Base-by-base conservation (phyloP, 2,888 invertebrate genomes). In the Hirtodrosophila cameraria region DNA sequence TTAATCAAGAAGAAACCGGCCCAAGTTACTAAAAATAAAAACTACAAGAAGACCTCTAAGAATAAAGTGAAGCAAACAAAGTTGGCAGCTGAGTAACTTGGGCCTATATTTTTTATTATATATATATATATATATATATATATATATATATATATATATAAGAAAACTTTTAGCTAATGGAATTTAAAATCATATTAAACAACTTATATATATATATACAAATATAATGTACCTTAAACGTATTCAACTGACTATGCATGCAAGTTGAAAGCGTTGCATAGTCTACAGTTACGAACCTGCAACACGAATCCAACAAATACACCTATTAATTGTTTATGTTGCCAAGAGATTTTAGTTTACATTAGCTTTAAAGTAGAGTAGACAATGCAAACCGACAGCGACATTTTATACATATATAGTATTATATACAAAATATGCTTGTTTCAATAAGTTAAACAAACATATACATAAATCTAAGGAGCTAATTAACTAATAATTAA, bases 181-280 rank as follows among this genome's bases (percentile, higher is more conserved):
- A 59, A 49, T 49, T 61, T 45, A 11, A 9, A 39, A 39, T 9
- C 30, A 42, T 33, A 46, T 60, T 50, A 7, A 38, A 52, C n/a
- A 18, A 48, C 31, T 43, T 31, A 42, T 28, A 41, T 11, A 35
- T 13, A 52, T 35, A 9, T 41, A 7, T 9, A 20, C 11, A 39
- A 23, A 52, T 20, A 38, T 23, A 67, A 36, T 6, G 74, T 70
- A 73, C 69, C 69, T 70, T 31, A 69, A 9, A 50, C 27, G 39
- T 45, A 39, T 38, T 31, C 46, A 31, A 27, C 7, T 13, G n/a
- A 35, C 23, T 12, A n/a, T 48, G 69, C 74, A 73, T 67, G 74
- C 30, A 28, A 60, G 11, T 66, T 52, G 16, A 33, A 45, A 45
- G 28, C 33, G 11, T 54, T 59, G 28, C 41, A 18, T 27, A 13